Conservation (phyloP, 1,140 invertebrate genomes). For the Drosophila repleta region DNA sequence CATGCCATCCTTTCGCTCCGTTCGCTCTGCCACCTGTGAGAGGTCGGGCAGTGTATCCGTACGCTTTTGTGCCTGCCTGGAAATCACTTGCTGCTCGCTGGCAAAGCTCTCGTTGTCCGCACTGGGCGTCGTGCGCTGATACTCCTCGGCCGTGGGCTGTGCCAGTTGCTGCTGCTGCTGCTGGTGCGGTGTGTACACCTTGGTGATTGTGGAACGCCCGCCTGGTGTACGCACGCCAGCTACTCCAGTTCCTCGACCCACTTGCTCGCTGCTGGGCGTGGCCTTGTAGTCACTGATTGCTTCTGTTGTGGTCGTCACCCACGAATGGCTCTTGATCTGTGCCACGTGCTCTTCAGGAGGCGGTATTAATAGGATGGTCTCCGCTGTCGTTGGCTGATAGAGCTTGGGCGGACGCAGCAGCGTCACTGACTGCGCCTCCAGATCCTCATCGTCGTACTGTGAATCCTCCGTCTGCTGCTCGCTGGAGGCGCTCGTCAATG, state of each 20-base stretch:
- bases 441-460: slow-evolving; percentile 70
- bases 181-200: slow-evolving; percentile 85
- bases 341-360: slow-evolving; percentile 78
- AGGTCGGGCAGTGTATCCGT: slow-evolving; percentile 43
- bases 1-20: slow-evolving; percentile 84
- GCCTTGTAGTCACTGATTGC: slow-evolving; percentile 33
- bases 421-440: slow-evolving; percentile 74
- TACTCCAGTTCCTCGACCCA: slow-evolving; percentile 13
- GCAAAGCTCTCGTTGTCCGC: slow-evolving; percentile 47
- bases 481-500: slow-evolving; percentile 22
- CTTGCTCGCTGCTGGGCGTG: slow-evolving; percentile 11
- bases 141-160: slow-evolving; percentile 80
- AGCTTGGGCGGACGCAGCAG: slow-evolving; percentile 68
- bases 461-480: slow-evolving; percentile 36
- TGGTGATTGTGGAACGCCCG: slow-evolving; percentile 87
- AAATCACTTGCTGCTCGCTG: slow-evolving; percentile 57
- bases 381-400: slow-evolving; percentile 71
- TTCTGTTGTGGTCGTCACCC: slow-evolving; percentile 61
- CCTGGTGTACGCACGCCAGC: slow-evolving; percentile 35
- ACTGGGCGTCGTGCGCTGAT: slow-evolving; percentile 76
- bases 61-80: slow-evolving; percentile 63
- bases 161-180: slow-evolving; percentile 46
- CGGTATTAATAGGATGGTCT: slow-evolving; percentile 79
- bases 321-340: slow-evolving; percentile 73
- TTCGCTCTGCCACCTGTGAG: slow-evolving; percentile 39